Base-by-base conservation (phyloP, 2,888 invertebrate species). In the Eustalomyia histrio region DNA sequence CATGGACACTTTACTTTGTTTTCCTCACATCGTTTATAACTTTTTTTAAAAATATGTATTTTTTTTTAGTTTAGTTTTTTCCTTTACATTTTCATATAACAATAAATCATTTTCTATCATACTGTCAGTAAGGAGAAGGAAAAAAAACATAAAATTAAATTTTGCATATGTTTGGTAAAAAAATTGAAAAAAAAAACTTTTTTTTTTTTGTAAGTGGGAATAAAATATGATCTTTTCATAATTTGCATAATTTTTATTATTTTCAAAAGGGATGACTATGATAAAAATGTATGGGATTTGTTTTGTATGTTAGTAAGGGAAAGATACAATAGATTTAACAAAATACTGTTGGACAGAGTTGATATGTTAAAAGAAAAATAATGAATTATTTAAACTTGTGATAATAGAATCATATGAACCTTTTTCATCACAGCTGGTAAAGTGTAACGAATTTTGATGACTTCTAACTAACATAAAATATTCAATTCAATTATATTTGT, bases 81-180 rank as follows among this genome's bases (percentile, higher is more conserved):
- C 1, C 33, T 35, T 52, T 17, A 8, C 35, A 24, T 5, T 35
- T 72, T 39, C 2, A 74, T 71, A 63, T 84, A 83, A 83, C 84
- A 80, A 80, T 76, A 87, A 84, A 87, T 86, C 83, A 85, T 83
- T 86, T 83, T 85, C 16, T 60, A 57, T 58, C 58, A 53, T 18
- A 53, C 52, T 65, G 60, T 84, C 85, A 87, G 86, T 83, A 82
- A 84, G 76, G 67, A 14, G 6, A 24, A 14, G 67, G 74, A 76
- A 74, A 81, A n/a, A n/a, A n/a, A n/a, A n/a, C n/a, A n/a, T n/a
- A n/a, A n/a, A 80, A 84, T 83, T 84, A 83, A 86, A 85, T 61
- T 63, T 55, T 61, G 47, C 72, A 72, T 74, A 65, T 68, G 65
- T 17, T 74, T 29, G 24, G 29, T 29, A 29, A 29, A 29, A 6